Evolutionary conservation across 2,888 invertebrate genomes (phyloP), one percentile per base, ranked within the genome.

Genomic region (Epirrhoe tristata): DNA sequence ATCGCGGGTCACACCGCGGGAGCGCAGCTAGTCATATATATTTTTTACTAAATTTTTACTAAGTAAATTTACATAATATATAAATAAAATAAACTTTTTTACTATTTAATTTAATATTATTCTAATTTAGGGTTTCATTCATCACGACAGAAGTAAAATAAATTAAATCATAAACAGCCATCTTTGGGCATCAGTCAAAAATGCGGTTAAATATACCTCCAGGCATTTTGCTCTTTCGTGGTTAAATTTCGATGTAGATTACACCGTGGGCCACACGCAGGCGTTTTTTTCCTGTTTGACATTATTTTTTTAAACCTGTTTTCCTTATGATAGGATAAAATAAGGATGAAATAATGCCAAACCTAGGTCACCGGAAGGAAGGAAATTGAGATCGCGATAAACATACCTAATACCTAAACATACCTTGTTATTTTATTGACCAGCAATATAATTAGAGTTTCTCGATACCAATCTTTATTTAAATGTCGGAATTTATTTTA

Each of bases 211-310:
- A 43, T 46, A 24, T 31, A 3, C 34, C 58, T 12, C 1, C 6
- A 10, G 58, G 43, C 31, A 10, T 51, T 1, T 31, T 7, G 3
- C 31, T 46, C 31, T 46, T 57, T 57, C 43, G 14, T 16, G 48
- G 46, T 24, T 12, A 43, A 43, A 57, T 57, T 46, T 57, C 31
- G n/a, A 57, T 43, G 24, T 24, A 46, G 46, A 57, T 46, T 46
- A 46, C 6, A 46, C n/a, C 12, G 12, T 6, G 31, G 55, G 31
- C 56, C 31, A 31, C 57, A 57, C 56, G 43, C 43, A n/a, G 36
- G 24, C 31, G 24, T 8, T 1, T 4, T 48, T 48, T 46, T n/a
- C 53, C 36, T 12, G 5, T 52, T 52, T 31, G n/a, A 31, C n/a
- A 31, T 5, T 6, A 12, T 5, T 5, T 48, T 48, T n/a, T 48